Evolutionary conservation across 2,888 invertebrate species (phyloP).

Genomic region (Digitonthophagus gazella): DNA sequence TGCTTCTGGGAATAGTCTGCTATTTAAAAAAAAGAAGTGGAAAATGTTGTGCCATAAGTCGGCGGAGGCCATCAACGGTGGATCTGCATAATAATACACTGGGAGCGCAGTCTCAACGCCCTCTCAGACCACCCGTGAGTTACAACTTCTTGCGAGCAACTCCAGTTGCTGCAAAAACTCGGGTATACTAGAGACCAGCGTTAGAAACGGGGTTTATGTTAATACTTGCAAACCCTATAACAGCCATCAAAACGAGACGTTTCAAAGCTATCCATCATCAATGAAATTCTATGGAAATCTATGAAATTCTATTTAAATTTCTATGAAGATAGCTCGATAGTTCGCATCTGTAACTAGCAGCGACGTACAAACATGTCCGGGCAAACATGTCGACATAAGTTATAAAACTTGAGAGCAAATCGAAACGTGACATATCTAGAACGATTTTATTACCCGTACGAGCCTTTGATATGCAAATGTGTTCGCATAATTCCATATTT

Average conservation of each 20-base stretch:
- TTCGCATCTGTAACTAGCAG: not conserved
- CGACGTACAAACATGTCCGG: not conserved
- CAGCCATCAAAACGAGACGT: not conserved
- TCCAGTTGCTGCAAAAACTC: not conserved
- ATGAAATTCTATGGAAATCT: not conserved
- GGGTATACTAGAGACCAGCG: not conserved
- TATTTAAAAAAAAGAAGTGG: not conserved
- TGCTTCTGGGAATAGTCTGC: not conserved
- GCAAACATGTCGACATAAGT: not conserved
- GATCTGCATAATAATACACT: constrained; percentile 17
- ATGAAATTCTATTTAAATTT: not conserved
- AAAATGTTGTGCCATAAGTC: not conserved
- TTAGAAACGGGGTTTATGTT: not conserved
- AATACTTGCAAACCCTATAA: not conserved
- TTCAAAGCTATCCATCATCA: not conserved
- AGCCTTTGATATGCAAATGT: not conserved
- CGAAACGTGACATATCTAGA: not conserved
- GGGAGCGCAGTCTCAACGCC: constrained; percentile 10
- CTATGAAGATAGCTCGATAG: not conserved
- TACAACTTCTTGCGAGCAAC: constrained; percentile 5
- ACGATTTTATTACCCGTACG: not conserved
- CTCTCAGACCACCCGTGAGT: constrained; percentile 16
- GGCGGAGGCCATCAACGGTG: constrained; percentile 10
- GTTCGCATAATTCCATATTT: not conserved
- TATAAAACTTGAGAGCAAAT: not conserved